phyloP scores from a whole-genome alignment of 2,113 vertebrate species.

The Apodemus sylvaticus region DNA sequence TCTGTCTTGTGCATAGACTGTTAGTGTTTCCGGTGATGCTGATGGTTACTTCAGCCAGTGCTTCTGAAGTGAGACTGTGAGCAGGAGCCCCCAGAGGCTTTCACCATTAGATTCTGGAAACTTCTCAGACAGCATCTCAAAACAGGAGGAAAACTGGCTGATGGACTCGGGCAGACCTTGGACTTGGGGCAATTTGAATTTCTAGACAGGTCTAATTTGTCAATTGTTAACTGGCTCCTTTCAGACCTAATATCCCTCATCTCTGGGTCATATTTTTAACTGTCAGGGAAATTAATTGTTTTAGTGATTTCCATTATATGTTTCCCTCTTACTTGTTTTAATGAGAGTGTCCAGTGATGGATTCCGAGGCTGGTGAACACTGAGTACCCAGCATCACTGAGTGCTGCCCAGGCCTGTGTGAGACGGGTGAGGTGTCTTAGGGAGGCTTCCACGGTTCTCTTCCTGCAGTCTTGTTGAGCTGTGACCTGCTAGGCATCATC shows the following conservation, averaged over 20 bases:
- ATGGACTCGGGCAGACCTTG: conserved; percentile 64
- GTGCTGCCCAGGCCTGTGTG: background rate
- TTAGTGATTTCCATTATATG: conserved; percentile 36
- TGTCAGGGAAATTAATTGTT: conserved; percentile 74
- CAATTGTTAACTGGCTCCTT: conserved; percentile 72
- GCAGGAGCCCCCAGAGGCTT: conserved; percentile 57
- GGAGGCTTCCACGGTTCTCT: background rate
- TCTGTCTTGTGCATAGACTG: conserved; percentile 19
- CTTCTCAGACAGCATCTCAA: conserved; percentile 78
- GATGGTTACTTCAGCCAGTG: conserved; percentile 61
- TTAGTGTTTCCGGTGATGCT: conserved; percentile 43
- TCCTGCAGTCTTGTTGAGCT: background rate
- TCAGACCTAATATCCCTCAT: conserved; percentile 46
- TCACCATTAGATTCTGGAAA: conserved; percentile 69
- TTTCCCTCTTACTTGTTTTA: conserved; percentile 62
- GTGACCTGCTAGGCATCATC: background rate
- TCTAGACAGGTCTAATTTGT: conserved; percentile 72
- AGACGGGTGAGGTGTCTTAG: background rate
- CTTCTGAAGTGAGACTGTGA: conserved; percentile 70
- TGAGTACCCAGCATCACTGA: background rate
- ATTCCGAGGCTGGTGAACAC: conserved; percentile 13
- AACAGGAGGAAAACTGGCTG: conserved; percentile 69
- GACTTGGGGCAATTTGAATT: conserved; percentile 75
- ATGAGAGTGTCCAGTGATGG: conserved; percentile 26
- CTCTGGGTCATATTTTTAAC: conserved; percentile 50